phyloP scores from a whole-genome alignment of 2,113 vertebrate genomes.

The Microcebus ravelobensis region DNA sequence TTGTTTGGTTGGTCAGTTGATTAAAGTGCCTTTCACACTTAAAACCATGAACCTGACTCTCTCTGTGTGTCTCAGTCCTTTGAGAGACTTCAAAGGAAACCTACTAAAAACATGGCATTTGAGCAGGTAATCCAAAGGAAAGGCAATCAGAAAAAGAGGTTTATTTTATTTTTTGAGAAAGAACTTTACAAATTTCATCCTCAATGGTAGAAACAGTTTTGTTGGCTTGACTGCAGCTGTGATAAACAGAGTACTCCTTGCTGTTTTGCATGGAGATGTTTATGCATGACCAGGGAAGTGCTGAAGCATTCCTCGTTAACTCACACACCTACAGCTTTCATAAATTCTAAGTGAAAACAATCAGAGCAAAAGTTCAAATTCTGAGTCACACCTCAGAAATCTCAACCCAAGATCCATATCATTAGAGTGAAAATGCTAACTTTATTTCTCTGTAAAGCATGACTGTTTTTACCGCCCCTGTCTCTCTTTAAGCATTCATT shows the following conservation, averaged over 20 bases:
- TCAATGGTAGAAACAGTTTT: constrained; percentile 63
- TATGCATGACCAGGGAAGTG: constrained; percentile 61
- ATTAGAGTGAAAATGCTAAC: neutral
- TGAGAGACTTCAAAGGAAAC: constrained; percentile 38
- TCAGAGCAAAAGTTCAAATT: constrained; percentile 23
- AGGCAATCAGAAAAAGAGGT: neutral
- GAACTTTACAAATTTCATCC: constrained; percentile 49
- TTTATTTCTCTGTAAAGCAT: neutral
- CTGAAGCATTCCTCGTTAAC: constrained; percentile 48
- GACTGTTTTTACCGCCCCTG: neutral
- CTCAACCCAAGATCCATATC: neutral
- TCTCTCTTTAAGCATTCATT: neutral
- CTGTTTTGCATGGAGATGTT: constrained; percentile 63
- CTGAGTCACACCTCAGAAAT: constrained; percentile 43
- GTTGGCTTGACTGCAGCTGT: constrained; percentile 74
- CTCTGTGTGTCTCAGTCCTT: neutral
- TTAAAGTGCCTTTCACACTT: constrained; percentile 37
- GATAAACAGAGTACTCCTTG: constrained; percentile 72
- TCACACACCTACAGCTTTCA: constrained; percentile 65
- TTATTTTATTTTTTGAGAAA: constrained; percentile 45
- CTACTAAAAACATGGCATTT: neutral
- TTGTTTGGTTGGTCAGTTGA: neutral
- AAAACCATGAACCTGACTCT: constrained; percentile 38
- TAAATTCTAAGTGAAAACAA: constrained; percentile 44
- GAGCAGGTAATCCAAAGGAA: constrained; percentile 26